These are phyloP conservation scores for Vandiemenella viatica DNA, from an alignment of 2,888 invertebrate genomes.

Conservation along the genomic window DNA sequence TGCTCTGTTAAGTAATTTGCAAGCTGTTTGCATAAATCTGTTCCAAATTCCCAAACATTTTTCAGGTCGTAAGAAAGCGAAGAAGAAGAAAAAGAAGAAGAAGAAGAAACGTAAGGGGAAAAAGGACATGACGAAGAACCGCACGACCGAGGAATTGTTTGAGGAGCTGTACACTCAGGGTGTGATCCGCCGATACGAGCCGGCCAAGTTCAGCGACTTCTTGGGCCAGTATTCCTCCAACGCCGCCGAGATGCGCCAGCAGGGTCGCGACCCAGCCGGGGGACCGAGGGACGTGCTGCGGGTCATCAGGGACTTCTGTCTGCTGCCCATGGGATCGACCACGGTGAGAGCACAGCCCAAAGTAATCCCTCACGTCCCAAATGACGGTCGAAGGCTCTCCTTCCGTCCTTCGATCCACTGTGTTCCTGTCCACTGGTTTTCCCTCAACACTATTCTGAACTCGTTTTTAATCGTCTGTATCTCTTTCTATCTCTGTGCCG, in stretches of 20 bases:
- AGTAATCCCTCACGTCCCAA: no score
- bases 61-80: constrained; percentile 23
- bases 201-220: constrained; percentile 42
- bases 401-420: no score
- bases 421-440: no score
- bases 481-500: no score
- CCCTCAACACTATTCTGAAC: no score
- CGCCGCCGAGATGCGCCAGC: constrained; percentile 34
- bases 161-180: constrained; percentile 53
- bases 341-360: constrained; percentile 22
- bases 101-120: constrained; percentile 33
- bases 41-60: no score
- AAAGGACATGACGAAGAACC: constrained; percentile 47
- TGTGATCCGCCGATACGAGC: constrained; percentile 47
- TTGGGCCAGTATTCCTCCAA: constrained; percentile 53
- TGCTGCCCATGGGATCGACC: constrained; percentile 37
- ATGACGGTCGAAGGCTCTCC: no score
- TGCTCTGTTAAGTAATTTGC: no score
- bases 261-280: constrained; percentile 32
- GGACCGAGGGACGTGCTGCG: constrained; percentile 42
- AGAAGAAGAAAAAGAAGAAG: constrained; percentile 26
- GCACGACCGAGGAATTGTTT: constrained; percentile 47
- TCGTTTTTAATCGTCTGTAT: no score
- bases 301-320: constrained; percentile 41
- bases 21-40: no score